Conservation (phyloP, 2,797 vertebrate species). For the Oreortyx pictus region DNA sequence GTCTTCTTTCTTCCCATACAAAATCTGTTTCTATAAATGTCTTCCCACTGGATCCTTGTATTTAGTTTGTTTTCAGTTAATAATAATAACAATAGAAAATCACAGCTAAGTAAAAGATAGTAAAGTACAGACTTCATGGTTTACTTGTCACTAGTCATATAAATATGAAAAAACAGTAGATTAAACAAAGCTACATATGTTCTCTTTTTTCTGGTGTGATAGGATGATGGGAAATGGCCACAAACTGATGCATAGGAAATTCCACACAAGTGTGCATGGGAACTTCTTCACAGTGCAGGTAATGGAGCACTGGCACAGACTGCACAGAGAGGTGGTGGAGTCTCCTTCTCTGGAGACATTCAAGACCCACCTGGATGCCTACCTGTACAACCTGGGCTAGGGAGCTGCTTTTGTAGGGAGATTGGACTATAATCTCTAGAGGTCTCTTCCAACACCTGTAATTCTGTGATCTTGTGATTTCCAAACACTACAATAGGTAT, state of each 20-base stretch:
- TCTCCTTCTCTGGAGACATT: too few species aligned
- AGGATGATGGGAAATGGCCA: too few species aligned
- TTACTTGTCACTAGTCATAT: neutral
- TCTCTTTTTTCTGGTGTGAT: neutral
- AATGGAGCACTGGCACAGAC: too few species aligned
- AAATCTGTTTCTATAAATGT: neutral
- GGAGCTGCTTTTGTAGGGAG: too few species aligned
- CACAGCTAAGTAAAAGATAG: neutral
- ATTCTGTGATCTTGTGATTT: neutral
- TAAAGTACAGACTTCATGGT: fast-evolving
- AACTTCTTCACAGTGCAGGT: too few species aligned
- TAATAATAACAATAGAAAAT: neutral
- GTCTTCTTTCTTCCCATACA: neutral
- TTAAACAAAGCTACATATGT: neutral
- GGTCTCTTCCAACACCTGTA: too few species aligned
- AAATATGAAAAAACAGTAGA: neutral
- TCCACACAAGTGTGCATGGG: too few species aligned
- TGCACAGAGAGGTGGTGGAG: too few species aligned
- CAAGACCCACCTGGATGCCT: too few species aligned
- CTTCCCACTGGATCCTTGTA: neutral
- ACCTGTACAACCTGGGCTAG: too few species aligned
- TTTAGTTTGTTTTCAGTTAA: neutral
- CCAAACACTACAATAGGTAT: neutral
- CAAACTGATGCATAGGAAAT: too few species aligned
- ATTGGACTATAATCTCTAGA: too few species aligned